These are phyloP conservation scores for Chaetodon auriga DNA, from an alignment of 2,113 vertebrate species.

Conservation along the genomic window DNA sequence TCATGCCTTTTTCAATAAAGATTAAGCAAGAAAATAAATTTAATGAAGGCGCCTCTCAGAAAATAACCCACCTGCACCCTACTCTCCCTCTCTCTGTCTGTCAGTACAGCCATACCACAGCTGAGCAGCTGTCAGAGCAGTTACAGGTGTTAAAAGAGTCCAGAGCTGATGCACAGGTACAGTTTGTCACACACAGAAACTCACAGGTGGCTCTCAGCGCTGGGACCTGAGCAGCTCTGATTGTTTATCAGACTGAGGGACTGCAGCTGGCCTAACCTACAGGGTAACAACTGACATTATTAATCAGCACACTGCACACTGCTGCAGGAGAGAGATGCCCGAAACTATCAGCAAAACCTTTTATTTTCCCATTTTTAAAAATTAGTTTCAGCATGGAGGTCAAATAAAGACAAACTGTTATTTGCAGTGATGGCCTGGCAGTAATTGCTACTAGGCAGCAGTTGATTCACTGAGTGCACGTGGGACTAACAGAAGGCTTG, in stretches of 20 bases:
- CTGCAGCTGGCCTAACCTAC: conserved; percentile 59
- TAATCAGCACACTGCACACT: conserved; percentile 18
- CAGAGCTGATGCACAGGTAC: conserved; percentile 43
- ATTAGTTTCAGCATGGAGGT: conserved; percentile 39
- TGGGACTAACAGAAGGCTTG: conserved; percentile 64
- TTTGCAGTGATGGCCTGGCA: conserved; percentile 65
- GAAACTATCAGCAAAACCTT: conserved; percentile 36
- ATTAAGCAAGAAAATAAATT: background rate
- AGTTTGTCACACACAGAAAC: conserved; percentile 50
- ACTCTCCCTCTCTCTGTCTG: conserved; percentile 5
- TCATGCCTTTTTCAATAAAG: background rate
- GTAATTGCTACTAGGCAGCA: conserved; percentile 67
- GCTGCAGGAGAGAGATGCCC: background rate
- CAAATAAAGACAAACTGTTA: conserved; percentile 70
- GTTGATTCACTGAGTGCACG: conserved; percentile 65
- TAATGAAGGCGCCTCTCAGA: background rate
- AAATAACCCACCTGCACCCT: background rate
- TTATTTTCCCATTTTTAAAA: conserved; percentile 42
- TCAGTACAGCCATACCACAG: background rate
- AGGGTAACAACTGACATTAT: conserved; percentile 37
- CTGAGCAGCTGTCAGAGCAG: conserved; percentile 59
- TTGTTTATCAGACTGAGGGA: conserved; percentile 42
- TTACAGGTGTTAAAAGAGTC: conserved; percentile 61
- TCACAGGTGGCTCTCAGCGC: conserved; percentile 16
- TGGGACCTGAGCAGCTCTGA: conserved; percentile 43